These are phyloP conservation scores for Simalia tracyae DNA, from an alignment of 2,797 vertebrate genomes.

Conservation along the genomic window DNA sequence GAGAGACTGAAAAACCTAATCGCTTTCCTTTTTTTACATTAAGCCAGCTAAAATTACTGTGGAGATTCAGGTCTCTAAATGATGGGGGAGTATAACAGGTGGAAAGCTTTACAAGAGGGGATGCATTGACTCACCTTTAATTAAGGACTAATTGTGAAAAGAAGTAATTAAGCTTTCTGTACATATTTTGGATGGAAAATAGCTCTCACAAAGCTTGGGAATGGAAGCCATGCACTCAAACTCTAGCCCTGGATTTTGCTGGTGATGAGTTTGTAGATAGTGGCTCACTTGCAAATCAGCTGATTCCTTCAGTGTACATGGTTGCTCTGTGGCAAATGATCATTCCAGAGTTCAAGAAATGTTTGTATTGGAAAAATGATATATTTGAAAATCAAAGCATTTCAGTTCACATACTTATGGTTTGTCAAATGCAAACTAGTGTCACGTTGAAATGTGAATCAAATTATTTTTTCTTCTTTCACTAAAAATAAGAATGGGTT, in stretches of 20 bases:
- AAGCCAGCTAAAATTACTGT: background rate
- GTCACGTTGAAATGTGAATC: background rate
- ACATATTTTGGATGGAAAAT: background rate
- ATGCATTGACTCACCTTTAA: conserved; percentile 20
- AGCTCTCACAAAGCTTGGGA: background rate
- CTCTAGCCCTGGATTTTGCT: background rate
- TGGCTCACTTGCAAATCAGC: background rate
- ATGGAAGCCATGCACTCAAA: background rate
- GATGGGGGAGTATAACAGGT: background rate
- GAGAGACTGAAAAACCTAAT: conserved; percentile 4
- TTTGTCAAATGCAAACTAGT: background rate
- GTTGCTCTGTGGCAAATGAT: background rate
- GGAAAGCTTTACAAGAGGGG: background rate
- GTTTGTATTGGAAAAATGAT: background rate
- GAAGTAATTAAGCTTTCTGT: conserved; percentile 8
- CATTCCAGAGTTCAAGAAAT: background rate
- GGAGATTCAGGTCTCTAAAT: background rate
- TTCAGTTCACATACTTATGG: background rate
- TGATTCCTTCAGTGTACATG: background rate
- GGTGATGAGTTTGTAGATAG: background rate
- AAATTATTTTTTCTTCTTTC: background rate
- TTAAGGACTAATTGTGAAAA: conserved; percentile 15
- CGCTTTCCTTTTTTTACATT: background rate
- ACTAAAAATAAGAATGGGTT: background rate
- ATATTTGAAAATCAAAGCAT: background rate